These are phyloP conservation scores for Scolopax rusticola DNA, from an alignment of 2,797 vertebrate genomes.

Conservation along the genomic window DNA sequence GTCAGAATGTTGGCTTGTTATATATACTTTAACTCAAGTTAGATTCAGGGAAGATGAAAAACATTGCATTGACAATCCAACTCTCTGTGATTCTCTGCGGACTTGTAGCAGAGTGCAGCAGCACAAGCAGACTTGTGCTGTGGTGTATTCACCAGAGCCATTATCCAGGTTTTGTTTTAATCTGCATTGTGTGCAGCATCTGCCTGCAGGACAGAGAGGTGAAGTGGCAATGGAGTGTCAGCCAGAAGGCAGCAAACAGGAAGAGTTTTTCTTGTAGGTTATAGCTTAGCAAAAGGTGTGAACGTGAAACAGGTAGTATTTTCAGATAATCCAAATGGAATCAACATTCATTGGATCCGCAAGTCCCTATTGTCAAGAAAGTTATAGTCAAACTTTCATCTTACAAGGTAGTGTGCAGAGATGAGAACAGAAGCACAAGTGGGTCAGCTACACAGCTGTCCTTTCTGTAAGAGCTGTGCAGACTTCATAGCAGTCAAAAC, in stretches of 20 bases:
- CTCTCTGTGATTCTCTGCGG: background rate
- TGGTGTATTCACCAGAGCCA: background rate
- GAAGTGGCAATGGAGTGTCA: background rate
- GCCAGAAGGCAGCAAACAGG: background rate
- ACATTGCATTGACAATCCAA: background rate
- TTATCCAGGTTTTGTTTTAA: background rate
- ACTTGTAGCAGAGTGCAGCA: background rate
- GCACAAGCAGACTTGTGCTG: background rate
- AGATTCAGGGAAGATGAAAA: background rate
- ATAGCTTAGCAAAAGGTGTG: background rate
- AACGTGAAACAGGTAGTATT: background rate
- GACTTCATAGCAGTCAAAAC: background rate
- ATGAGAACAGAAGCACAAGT: background rate
- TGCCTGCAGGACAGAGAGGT: background rate
- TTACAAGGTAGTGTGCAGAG: background rate
- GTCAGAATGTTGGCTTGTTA: background rate
- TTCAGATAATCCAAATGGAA: background rate
- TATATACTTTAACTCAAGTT: background rate
- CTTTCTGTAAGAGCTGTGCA: background rate
- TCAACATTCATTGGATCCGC: background rate
- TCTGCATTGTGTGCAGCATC: background rate
- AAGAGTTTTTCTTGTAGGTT: background rate
- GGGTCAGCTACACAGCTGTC: background rate
- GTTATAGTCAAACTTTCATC: rapidly evolving
- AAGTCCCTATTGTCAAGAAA: background rate